phyloP scores from a whole-genome alignment of 1,140 invertebrate species.

The Heliconius nattereri region DNA sequence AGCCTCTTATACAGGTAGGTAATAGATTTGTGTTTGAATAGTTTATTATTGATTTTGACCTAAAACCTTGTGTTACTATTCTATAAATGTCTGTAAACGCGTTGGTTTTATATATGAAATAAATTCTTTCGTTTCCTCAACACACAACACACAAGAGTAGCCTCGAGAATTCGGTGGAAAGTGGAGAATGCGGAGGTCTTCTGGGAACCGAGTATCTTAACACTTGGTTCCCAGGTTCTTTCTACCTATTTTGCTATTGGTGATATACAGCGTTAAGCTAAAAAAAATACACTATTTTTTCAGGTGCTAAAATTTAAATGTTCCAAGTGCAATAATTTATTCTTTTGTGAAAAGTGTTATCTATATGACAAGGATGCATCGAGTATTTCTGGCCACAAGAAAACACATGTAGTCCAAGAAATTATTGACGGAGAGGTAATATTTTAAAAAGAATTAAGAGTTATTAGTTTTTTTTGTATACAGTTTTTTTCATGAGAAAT shows the following conservation, averaged over 20 bases:
- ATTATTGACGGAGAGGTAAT: constrained; percentile 72
- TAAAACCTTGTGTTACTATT: too few relatives aligned
- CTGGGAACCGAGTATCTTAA: not conserved
- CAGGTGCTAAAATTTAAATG: constrained; percentile 79
- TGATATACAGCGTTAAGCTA: too few relatives aligned
- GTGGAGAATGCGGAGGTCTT: too few relatives aligned
- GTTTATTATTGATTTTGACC: too few relatives aligned
- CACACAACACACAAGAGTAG: too few relatives aligned
- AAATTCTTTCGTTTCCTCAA: too few relatives aligned
- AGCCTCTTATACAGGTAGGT: constrained; percentile 60
- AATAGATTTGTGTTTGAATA: not conserved
- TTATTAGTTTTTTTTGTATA: too few relatives aligned
- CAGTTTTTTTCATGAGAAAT: too few relatives aligned
- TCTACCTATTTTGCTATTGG: not conserved
- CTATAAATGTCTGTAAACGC: too few relatives aligned
- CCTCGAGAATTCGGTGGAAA: too few relatives aligned
- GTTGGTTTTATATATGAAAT: too few relatives aligned
- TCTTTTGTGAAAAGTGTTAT: constrained; percentile 79
- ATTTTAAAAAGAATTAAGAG: too few relatives aligned
- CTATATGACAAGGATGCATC: constrained; percentile 70
- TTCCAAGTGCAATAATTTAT: constrained; percentile 66
- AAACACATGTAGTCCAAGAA: constrained; percentile 74
- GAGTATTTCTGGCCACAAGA: constrained; percentile 68
- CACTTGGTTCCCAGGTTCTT: not conserved
- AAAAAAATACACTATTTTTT: constrained; percentile 35